phyloP scores from a whole-genome alignment of 2,888 invertebrate genomes.

The Coleophora flavipennella region DNA sequence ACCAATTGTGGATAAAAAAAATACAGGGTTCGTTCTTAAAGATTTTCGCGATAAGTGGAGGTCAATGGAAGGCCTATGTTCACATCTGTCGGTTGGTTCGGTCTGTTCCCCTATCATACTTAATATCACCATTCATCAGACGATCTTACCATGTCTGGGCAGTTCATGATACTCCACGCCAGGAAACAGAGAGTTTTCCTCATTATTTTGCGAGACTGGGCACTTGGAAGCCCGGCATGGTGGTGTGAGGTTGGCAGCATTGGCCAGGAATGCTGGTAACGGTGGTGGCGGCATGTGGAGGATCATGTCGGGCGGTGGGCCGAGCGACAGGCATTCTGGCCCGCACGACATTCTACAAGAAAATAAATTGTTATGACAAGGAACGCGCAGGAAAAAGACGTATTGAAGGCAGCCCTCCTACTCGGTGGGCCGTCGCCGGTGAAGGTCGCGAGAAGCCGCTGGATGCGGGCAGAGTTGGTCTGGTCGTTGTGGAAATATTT shows the following conservation, averaged over 20 bases:
- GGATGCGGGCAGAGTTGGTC: no score
- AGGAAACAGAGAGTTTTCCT: slow-evolving; percentile 64
- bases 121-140: not conserved
- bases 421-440: no score
- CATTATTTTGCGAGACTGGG: slow-evolving; percentile 66
- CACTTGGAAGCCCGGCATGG: slow-evolving; percentile 79
- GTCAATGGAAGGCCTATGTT: no score
- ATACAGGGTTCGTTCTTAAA: no score
- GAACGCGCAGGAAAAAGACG: no score
- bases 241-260: slow-evolving; percentile 72
- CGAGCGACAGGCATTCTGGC: slow-evolving; percentile 74
- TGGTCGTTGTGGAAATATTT: no score
- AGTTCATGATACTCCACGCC: slow-evolving; percentile 87
- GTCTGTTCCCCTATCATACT: not conserved
- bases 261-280: slow-evolving; percentile 80
- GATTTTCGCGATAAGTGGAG: no score
- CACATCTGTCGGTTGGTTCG: no score
- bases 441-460: no score
- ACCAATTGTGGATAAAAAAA: no score
- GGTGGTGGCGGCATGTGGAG: slow-evolving; percentile 90
- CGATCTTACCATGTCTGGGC: slow-evolving; percentile 77
- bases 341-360: slow-evolving; percentile 75
- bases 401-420: no score
- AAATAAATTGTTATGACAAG: no score
- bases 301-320: slow-evolving; percentile 87